Conservation (phyloP, 1,140 invertebrate species). For the Aphelenchoides fujianensis region DNA sequence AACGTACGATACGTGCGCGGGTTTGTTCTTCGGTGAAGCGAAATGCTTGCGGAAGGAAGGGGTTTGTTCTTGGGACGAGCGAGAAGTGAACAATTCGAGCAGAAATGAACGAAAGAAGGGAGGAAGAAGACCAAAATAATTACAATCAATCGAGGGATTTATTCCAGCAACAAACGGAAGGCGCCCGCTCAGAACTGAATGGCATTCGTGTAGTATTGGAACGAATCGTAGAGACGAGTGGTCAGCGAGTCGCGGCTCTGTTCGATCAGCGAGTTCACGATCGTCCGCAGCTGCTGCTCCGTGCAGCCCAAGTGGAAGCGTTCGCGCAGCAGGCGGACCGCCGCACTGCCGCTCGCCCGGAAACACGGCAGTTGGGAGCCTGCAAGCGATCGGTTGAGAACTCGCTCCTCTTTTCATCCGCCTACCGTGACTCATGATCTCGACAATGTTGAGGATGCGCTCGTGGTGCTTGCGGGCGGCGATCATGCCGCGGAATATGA, state of each 20-base stretch:
- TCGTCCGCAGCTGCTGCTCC: constrained; percentile 85
- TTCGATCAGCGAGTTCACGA: constrained; percentile 87
- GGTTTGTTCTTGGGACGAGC: too few relatives aligned
- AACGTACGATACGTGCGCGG: too few relatives aligned
- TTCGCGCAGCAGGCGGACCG: constrained; percentile 80
- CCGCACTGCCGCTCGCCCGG: constrained; percentile 77
- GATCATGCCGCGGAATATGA: constrained; percentile 89
- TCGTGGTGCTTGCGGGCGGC: constrained; percentile 95
- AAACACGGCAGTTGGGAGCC: constrained; percentile 94
- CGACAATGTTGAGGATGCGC: constrained; percentile 86
- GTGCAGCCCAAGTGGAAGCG: constrained; percentile 90
- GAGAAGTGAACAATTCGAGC: too few relatives aligned
- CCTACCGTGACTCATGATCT: constrained; percentile 93
- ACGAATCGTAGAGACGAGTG: constrained; percentile 95
- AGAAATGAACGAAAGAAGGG: too few relatives aligned
- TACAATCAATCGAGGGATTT: too few relatives aligned
- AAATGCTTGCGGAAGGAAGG: too few relatives aligned
- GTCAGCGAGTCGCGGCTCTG: constrained; percentile 90
- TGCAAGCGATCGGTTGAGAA: constrained; percentile 63
- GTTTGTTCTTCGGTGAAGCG: too few relatives aligned
- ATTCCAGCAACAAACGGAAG: too few relatives aligned
- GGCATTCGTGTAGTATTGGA: constrained; percentile 98
- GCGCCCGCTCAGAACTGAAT: too few relatives aligned
- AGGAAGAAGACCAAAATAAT: too few relatives aligned
- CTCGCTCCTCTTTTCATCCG: constrained; percentile 18